Base-by-base conservation (phyloP, 2,113 vertebrate genomes). In the Vulpes lagopus region DNA sequence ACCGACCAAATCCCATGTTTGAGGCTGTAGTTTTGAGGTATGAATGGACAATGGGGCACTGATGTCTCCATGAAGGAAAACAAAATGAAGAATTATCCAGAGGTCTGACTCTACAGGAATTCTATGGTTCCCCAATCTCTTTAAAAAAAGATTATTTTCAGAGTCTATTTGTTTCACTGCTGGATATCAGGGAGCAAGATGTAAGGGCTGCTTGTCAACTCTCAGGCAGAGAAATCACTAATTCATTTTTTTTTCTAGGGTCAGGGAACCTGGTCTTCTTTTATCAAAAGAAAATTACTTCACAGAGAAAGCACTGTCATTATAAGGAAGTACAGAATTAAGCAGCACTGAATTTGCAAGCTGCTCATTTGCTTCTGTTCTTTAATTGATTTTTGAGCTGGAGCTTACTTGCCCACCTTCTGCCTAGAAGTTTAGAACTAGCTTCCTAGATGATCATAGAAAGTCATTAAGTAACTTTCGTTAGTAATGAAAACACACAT, bases 111-210 rank as follows among this genome's bases (percentile, higher is more conserved):
- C 78, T 90, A 87, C 20, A 88, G 96, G 64, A 95, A 96, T 94
- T 92, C 94, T 22, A 1, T 53, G 80, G 84, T 95, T 73, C 60
- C 79, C 25, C 71, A 91, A 82, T 11, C 74, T 94, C 71, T 97
- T 94, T 82, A 74, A 86, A 79, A 51, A 64, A 74, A 82, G 60
- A 94, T 97, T 95, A 94, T 97, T 97, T 97, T 92, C 76, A 80
- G 96, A 97, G 35, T 96, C 96, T 96, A 96, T 98, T 98, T 97
- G 92, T 96, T 96, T 98, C 97, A 88, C 96, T 78, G 96, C 81
- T 97, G 96, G 98, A 97, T 93, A 96, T 80, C 81, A 85, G 71
- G 81, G n/a, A 98, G 43, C 55, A 79, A 89, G 53, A 95, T 86
- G 71, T 78, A 95, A 98, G 78, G 32, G 73, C 76, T 95, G 84